Conservation (phyloP, 1,140 invertebrate genomes). For the Coelopa frigida region DNA sequence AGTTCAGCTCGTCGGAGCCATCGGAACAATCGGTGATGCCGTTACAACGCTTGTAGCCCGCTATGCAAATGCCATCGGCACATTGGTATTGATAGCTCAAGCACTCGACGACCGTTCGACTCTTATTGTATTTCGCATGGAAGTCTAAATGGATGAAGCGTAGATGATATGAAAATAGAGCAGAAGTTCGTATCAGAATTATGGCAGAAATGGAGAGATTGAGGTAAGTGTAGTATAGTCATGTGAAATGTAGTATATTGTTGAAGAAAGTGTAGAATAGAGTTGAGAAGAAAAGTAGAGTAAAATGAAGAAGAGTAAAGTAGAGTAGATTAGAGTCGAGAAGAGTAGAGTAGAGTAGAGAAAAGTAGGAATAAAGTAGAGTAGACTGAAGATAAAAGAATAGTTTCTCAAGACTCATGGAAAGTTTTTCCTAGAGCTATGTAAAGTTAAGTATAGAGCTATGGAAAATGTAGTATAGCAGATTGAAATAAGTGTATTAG, state of each 20-base stretch:
- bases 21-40: constrained; percentile 57
- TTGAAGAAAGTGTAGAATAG: neutral
- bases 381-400: neutral
- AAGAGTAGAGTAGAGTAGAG: neutral
- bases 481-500: neutral
- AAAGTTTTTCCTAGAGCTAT: neutral
- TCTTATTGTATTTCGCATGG: constrained; percentile 36
- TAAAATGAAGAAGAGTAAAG: constrained; percentile 1
- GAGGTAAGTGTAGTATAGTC: neutral
- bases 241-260: neutral
- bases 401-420: neutral
- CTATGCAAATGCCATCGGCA: constrained; percentile 58
- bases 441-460: neutral
- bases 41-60: constrained; percentile 56
- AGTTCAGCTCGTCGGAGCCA: constrained; percentile 61
- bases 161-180: constrained; percentile 5
- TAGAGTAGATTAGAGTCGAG: neutral
- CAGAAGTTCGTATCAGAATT: neutral
- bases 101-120: constrained; percentile 31
- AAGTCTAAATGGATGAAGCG: constrained; percentile 19
- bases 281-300: neutral
- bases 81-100: constrained; percentile 51
- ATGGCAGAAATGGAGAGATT: constrained; percentile 1
- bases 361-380: neutral
- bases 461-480: neutral